Conservation (phyloP, 2,888 invertebrate genomes). For the Aromia moschata region DNA sequence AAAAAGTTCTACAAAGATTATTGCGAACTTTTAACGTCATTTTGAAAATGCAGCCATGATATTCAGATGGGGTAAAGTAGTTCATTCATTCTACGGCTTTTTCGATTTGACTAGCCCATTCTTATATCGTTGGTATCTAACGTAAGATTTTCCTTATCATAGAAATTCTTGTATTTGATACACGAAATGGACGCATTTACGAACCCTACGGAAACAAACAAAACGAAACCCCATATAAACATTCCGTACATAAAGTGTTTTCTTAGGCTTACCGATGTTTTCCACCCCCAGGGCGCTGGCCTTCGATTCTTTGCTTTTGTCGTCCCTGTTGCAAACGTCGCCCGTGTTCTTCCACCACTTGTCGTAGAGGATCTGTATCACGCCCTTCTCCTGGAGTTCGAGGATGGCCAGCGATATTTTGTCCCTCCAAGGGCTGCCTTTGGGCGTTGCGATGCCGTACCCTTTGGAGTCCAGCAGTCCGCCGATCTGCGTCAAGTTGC, state of each 20-base stretch:
- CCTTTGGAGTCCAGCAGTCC: conserved; percentile 81
- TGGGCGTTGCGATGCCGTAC: conserved; percentile 98
- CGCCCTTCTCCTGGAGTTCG: conserved; percentile 94
- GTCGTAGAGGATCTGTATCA: conserved; percentile 91
- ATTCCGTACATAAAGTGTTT: neutral
- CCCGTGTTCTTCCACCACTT: conserved; percentile 99
- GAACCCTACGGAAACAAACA: no score
- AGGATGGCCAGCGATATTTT: conserved; percentile 94
- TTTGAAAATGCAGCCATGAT: no score
- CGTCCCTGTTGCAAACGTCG: conserved; percentile 87
- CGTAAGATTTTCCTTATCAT: no score
- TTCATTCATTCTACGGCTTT: no score
- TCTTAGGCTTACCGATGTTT: conserved; percentile 74
- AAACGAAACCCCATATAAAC: no score
- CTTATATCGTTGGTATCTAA: no score
- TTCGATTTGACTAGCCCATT: no score
- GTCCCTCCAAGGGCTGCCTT: conserved; percentile 97
- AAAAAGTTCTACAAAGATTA: no score
- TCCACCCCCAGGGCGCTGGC: conserved; percentile 92
- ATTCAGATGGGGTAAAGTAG: no score
- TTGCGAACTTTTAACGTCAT: no score
- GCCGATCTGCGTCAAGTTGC: conserved; percentile 97
- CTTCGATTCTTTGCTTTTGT: conserved; percentile 89
- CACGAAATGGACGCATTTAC: no score
- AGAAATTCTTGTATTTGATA: no score